Evolutionary conservation across 2,113 vertebrate species (phyloP), one percentile per base, ranked within the genome.

Genomic region (Hymenochirus boettgeri): DNA sequence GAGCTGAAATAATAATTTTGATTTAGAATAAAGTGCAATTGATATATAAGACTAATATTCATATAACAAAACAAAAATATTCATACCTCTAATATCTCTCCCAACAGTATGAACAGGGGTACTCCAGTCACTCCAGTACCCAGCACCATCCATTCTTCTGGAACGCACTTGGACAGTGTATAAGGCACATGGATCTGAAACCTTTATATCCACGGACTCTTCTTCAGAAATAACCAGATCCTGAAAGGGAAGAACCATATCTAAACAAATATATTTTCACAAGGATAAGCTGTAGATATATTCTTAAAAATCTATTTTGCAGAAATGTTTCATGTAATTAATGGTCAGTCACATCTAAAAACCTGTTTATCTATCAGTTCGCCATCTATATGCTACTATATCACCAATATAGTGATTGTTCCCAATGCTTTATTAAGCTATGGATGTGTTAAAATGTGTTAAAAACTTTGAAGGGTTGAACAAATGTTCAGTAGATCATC

Each of bases 111-210:
- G 72, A 24, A 77, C 78, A 1, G 85, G 29, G 2, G 50, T 29
- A 50, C 91, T 97, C 96, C 95, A 99, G 18, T 91, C 77, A 3
- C 96, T 96, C 94, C 93, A 94, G 70, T 87, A 85, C 1, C 90
- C 91, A 0, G 74, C 42, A 0, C 83, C 85, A 0, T 77, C 76
- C 23, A 45, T n/a, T 3, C 80, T 78, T 59, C 67, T 80, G 75
- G 94, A 97, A 53, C 90, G 85, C 1, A 93, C 83, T 74, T 93
- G 88, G 2, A 88, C 88, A 1, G 71, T 55, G 0, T 92, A 91
- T 1, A 81, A 58, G 0, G 73, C 70, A 12, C 95, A 98, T 1
- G 81, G 83, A 3, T 89, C 80, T 2, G 78, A 37, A 15, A 93
- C 84, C 0, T 1, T 0, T 0, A 87, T 8, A 24, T 13, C 75